Conservation (phyloP, 1,140 invertebrate species). For the Platyscapa corneri region DNA sequence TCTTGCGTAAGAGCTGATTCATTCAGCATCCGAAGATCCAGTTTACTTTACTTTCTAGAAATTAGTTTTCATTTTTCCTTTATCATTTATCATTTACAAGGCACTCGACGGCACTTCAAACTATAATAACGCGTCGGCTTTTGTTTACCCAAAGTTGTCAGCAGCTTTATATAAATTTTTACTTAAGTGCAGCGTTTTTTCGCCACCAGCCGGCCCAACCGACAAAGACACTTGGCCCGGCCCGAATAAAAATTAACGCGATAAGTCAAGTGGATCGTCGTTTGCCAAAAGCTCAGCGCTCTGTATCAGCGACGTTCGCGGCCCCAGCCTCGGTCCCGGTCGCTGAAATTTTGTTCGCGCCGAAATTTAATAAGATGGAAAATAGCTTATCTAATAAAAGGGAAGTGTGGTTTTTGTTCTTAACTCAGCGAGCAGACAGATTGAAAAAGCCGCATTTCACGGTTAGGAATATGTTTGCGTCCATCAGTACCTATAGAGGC, state of each 20-base stretch:
- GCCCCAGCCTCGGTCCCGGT: too few relatives aligned
- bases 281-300: not conserved
- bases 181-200: not conserved
- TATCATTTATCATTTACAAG: not conserved
- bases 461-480: slow-evolving; percentile 33
- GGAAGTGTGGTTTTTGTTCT: not conserved
- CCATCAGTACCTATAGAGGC: slow-evolving; percentile 37
- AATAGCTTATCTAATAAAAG: slow-evolving; percentile 45
- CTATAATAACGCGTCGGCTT: not conserved
- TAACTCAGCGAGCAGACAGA: slow-evolving; percentile 10
- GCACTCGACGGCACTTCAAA: not conserved
- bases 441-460: slow-evolving; percentile 48
- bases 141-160: not conserved
- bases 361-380: slow-evolving; percentile 45
- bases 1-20: not conserved
- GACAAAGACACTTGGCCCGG: not conserved
- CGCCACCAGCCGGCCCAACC: not conserved
- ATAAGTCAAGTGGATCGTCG: slow-evolving; percentile 27
- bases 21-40: slow-evolving; percentile 3
- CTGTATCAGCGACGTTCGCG: not conserved
- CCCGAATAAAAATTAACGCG: not conserved
- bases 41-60: not conserved
- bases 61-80: slow-evolving; percentile 10
- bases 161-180: not conserved
- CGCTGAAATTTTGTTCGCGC: not conserved